Percentiles rank a stretch among this genome's conserved stretches.
phyloP scores from a whole-genome alignment of 2,113 vertebrate genomes.

The Ursus arctos region DNA sequence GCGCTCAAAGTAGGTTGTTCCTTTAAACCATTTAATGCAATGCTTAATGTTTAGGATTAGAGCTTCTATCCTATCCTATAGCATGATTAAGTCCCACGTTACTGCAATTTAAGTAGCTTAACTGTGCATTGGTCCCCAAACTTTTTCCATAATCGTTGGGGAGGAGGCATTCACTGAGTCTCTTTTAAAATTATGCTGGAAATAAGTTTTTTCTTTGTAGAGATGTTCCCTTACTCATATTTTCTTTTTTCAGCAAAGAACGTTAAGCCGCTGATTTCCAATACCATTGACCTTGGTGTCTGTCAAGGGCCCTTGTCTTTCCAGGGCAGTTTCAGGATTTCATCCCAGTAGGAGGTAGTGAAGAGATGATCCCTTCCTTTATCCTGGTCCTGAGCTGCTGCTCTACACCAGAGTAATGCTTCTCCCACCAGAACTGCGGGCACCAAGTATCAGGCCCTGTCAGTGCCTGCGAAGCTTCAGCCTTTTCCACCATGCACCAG shows the following conservation, averaged over 20 bases:
- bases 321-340: conserved; percentile 52
- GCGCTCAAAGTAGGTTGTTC: conserved; percentile 58
- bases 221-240: conserved; percentile 18
- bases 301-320: conserved; percentile 57
- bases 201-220: conserved; percentile 38
- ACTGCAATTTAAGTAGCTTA: conserved; percentile 62
- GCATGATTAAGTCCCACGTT: conserved; percentile 50
- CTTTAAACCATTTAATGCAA: conserved; percentile 58
- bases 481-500: neutral
- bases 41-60: conserved; percentile 47
- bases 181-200: conserved; percentile 44
- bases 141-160: conserved; percentile 52
- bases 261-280: conserved; percentile 38
- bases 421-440: neutral
- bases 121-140: neutral
- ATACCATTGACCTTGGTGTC: neutral
- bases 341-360: neutral
- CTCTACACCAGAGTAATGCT: neutral
- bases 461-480: neutral
- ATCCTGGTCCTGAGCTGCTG: conserved; percentile 37
- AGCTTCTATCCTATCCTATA: conserved; percentile 54
- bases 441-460: neutral
- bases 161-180: neutral
- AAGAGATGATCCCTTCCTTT: conserved; percentile 50
- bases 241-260: conserved; percentile 33